These are phyloP conservation scores for Catharus bicknelli DNA, from an alignment of 2,113 vertebrate species.

Conservation along the genomic window DNA sequence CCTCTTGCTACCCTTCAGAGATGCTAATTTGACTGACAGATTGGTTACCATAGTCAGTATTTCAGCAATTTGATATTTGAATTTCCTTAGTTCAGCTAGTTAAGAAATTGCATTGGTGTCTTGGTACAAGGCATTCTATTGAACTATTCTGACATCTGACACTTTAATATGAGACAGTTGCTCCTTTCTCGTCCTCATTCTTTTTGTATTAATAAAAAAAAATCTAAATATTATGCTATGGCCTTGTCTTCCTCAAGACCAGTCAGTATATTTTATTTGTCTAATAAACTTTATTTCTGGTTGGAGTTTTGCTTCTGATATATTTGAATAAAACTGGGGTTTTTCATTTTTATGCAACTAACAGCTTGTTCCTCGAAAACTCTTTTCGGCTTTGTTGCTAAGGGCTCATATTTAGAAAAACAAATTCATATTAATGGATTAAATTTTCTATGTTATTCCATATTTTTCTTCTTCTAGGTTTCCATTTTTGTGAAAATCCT, in stretches of 20 bases:
- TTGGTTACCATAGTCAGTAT: not conserved
- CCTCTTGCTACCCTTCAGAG: not conserved
- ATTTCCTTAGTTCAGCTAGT: not conserved
- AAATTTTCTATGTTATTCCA: not conserved
- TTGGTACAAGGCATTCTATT: not conserved
- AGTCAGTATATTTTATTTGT: not conserved
- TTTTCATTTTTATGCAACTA: not conserved
- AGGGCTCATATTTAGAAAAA: not conserved
- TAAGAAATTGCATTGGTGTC: not conserved
- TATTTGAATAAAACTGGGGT: not conserved
- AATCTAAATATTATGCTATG: not conserved
- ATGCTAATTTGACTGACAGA: not conserved
- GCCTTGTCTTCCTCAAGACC: not conserved
- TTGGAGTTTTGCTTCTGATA: not conserved
- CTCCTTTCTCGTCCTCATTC: not conserved
- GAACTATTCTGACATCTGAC: not conserved
- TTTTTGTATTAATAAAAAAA: not conserved
- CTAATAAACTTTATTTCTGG: not conserved
- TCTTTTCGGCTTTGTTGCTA: not conserved
- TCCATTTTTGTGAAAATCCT: not conserved
- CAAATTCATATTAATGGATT: not conserved
- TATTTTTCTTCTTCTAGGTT: not conserved
- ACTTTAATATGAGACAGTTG: not conserved
- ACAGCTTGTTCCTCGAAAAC: not conserved
- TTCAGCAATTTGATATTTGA: not conserved